Conservation (phyloP, 2,888 invertebrate species). For the Geophilus truncorum region DNA sequence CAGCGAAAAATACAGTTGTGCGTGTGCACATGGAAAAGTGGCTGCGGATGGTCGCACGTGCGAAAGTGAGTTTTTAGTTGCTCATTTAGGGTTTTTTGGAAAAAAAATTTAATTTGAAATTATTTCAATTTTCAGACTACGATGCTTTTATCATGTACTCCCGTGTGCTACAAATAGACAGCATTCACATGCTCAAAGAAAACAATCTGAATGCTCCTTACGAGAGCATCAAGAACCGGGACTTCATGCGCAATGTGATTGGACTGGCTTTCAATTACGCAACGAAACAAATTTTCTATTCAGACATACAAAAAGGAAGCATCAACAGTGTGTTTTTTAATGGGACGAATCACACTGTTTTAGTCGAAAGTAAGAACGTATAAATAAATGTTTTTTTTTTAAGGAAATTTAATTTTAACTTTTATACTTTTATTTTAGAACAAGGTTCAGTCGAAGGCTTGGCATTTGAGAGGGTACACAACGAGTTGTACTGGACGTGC, state of each 20-base stretch:
- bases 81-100: neutral
- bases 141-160: slow-evolving; percentile 79
- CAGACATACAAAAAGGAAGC: slow-evolving; percentile 79
- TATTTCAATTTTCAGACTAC: slow-evolving; percentile 57
- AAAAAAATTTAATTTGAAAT: neutral
- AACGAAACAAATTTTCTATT: slow-evolving; percentile 68
- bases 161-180: slow-evolving; percentile 72
- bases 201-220: slow-evolving; percentile 71
- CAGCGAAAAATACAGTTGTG: slow-evolving; percentile 55
- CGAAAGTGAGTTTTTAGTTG: slow-evolving; percentile 51
- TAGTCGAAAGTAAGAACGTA: slow-evolving; percentile 60
- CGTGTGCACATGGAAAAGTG: slow-evolving; percentile 75
- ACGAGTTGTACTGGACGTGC: slow-evolving; percentile 79
- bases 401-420: neutral
- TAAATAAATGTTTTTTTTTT: neutral
- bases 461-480: slow-evolving; percentile 64
- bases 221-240: slow-evolving; percentile 64
- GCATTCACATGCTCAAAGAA: slow-evolving; percentile 67
- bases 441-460: slow-evolving; percentile 84
- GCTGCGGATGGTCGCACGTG: slow-evolving; percentile 62
- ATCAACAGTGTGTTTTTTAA: slow-evolving; percentile 78
- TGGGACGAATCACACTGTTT: slow-evolving; percentile 64
- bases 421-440: slow-evolving; percentile 51
- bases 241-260: slow-evolving; percentile 76
- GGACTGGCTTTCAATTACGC: slow-evolving; percentile 74